phyloP scores from a whole-genome alignment of 2,113 vertebrate species.

The Dromiciops gliroides region DNA sequence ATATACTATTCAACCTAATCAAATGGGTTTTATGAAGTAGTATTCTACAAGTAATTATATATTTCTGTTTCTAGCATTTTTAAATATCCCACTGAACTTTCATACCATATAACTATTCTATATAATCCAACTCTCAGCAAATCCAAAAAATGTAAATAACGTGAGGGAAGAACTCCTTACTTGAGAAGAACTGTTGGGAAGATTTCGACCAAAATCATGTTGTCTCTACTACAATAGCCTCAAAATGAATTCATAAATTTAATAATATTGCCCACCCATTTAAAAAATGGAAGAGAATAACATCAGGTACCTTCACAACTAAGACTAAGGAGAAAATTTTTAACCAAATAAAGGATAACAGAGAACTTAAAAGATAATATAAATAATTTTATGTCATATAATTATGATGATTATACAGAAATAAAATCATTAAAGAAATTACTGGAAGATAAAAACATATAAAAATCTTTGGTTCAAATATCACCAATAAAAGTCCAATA shows the following conservation, averaged over 20 bases:
- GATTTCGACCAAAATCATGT: no score
- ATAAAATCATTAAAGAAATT: not conserved
- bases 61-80: constrained; percentile 74
- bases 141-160: no score
- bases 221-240: no score
- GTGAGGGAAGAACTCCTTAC: no score
- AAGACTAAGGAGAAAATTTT: not conserved
- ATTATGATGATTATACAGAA: not conserved
- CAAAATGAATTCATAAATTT: no score
- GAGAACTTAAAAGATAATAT: not conserved
- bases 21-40: constrained; percentile 70
- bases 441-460: not conserved
- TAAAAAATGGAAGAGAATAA: no score
- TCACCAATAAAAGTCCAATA: not conserved
- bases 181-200: no score
- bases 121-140: no score
- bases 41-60: constrained; percentile 75
- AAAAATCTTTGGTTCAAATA: not conserved
- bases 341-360: not conserved
- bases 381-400: not conserved
- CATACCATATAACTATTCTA: constrained; percentile 13
- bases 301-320: no score
- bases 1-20: constrained; percentile 67
- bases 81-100: constrained; percentile 79
- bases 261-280: no score